Evolutionary conservation across 2,888 invertebrate genomes (phyloP), one percentile per base, ranked within the genome.

Genomic region (Hirtodrosophila confusa): DNA sequence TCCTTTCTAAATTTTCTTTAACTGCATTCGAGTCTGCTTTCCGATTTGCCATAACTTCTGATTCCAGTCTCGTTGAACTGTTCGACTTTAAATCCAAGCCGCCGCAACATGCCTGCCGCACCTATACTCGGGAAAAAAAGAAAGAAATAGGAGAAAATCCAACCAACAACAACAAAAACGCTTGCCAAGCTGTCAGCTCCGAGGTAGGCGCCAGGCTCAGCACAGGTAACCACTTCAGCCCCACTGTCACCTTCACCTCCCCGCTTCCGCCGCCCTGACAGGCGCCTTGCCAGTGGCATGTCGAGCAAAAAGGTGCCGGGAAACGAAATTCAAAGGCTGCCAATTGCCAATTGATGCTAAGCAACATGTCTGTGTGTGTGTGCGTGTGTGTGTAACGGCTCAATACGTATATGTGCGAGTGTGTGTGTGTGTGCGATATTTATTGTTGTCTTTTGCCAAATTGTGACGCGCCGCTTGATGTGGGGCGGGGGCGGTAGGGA

Each of bases 131-230:
- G 29, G 17, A 47, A 64, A 62, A 53, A 17, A 37, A 36, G 12
- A n/a, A 33, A 43, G n/a, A 39, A 44, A 55, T 23, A 40, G 47
- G 24, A 11, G 36, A 40, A 55, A 54, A 40, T 23, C 27, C 58
- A 47, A 43, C n/a, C 47, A 55, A 11, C 50, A 70, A 49, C 49
- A 68, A 35, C 48, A 55, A 55, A 60, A 67, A 66, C 63, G 76
- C 80, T 78, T 87, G 79, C 63, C 83, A 88, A 86, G 83, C 82
- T 86, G 86, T 88, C 80, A 85, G 88, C 78, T 85, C 86, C 69
- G 86, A 82, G 86, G 86, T 86, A 86, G 86, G 87, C 82, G 69
- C 82, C 78, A 63, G 61, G 67, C 73, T 41, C 64, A 31, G 45
- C 43, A 56, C 40, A 43, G 54, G 55, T 49, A 75, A 75, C 54